Evolutionary conservation across 1,140 invertebrate genomes (phyloP), one percentile per base, ranked within the genome.

Genomic region (Dinothrombium tinctorium): DNA sequence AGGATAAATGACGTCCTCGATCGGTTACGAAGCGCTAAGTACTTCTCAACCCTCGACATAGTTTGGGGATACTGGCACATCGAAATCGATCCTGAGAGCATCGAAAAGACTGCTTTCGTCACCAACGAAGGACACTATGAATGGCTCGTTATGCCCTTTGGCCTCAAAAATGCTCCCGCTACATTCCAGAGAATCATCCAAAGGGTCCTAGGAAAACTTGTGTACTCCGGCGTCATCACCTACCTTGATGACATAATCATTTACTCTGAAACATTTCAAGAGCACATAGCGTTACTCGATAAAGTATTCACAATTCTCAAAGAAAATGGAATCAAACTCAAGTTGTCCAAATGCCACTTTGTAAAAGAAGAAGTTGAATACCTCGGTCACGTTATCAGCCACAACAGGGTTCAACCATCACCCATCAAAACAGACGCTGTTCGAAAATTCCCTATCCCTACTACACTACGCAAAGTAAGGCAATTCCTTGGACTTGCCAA

Each of bases 71-170:
- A 53, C 45, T 53, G 51, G 40, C 56, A 61, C 35, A 47, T 60
- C 2, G 23, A 40, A 11, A 44, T 60, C 1, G 32, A 51, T 21
- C 45, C 52, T 21, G 15, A 45, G 20, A 46, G 46, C 44, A 45
- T 37, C 31, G 46, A 53, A 12, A 56, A 52, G 50, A 48, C 47
- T 1, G 47, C 42, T 4, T 46, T 46, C 26, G 1, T 20, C 3
- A 49, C 47, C 6, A 11, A 23, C 4, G n/a, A 9, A 11, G 50
- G 35, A 12, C 50, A 40, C 11, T 52, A 22, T 22, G 29, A 52
- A 35, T 50, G 14, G 4, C 20, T 15, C 8, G 12, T 29, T 3
- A 58, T 64, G 56, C 56, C 59, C 0, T 64, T 62, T 49, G 62
- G 60, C 0, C 43, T 66, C 0, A 44, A 43, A 2, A 57, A 59